Percentiles rank a stretch among this genome's conserved stretches.
These are phyloP conservation scores for Cetonia aurata DNA, from an alignment of 2,888 invertebrate species.

Conservation along the genomic window DNA sequence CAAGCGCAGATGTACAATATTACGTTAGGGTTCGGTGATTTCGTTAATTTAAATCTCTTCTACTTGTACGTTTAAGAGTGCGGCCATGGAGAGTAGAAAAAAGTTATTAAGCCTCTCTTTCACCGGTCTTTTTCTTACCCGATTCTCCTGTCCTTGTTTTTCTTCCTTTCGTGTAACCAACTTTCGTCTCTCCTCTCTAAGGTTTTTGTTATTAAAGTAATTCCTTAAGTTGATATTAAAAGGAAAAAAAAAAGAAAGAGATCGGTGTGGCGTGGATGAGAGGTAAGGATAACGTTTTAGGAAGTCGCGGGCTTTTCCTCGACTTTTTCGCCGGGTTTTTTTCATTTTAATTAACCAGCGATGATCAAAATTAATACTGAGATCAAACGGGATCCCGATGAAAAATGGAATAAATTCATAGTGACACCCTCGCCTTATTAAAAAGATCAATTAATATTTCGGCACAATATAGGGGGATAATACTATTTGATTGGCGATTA, in stretches of 20 bases:
- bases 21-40: constrained; percentile 59
- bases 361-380: constrained; percentile 36
- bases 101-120: constrained; percentile 40
- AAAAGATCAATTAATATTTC: constrained; percentile 10
- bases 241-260: constrained; percentile 16
- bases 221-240: constrained; percentile 40
- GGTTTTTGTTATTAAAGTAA: constrained; percentile 41
- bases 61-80: constrained; percentile 41
- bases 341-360: constrained; percentile 27
- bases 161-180: constrained; percentile 52
- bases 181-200: constrained; percentile 55
- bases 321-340: constrained; percentile 22
- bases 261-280: background rate
- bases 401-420: constrained; percentile 22
- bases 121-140: constrained; percentile 60
- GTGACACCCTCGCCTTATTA: constrained; percentile 12
- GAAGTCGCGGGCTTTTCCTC: constrained; percentile 25
- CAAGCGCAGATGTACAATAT: constrained; percentile 64
- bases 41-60: constrained; percentile 60
- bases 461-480: background rate
- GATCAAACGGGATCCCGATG: constrained; percentile 25
- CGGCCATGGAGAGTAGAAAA: constrained; percentile 38
- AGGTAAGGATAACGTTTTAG: constrained; percentile 33
- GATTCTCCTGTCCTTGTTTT: constrained; percentile 54
- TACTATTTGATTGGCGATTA: too few relatives aligned